Base-by-base conservation (phyloP, 2,888 invertebrate genomes). In the Zaprionus obscuricornis region DNA sequence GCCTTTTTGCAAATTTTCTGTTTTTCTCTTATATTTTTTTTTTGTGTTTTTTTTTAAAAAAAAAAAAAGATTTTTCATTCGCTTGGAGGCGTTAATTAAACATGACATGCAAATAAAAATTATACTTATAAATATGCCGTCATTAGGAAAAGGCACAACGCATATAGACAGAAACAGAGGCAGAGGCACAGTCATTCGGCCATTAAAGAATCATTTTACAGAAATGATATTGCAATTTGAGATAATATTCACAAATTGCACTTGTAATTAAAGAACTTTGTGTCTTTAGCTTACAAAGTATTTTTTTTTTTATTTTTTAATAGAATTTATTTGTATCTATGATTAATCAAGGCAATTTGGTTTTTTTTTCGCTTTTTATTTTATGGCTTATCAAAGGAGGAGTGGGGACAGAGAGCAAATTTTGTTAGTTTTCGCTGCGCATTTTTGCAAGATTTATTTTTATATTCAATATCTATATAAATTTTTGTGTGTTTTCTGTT, bases 91-190 rank as follows among this genome's bases (percentile, higher is more conserved):
- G 82, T 85, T 82, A 74, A 82, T 82, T 82, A 78, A 82, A 81
- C 84, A 84, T 84, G 79, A 79, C 74, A 79, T 76, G 79, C 83
- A 79, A 79, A 79, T 79, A 66, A 59, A 76, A 75, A 54, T 74
- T 64, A 73, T 79, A 65, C 78, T 74, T 78, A 78, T 70, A 70
- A 70, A 70, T 56, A 67, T 76, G 65, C 47, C 63, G 69, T 60
- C 66, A 59, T 76, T 69, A 63, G 52, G 29, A 29, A 57, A 60
- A 42, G 10, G 34, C 31, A 22, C 4, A 51, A 58, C n/a, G n/a
- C n/a, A n/a, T n/a, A n/a, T n/a, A n/a, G n/a, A n/a, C n/a, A n/a
- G n/a, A n/a, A n/a, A n/a, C n/a, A n/a, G n/a, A n/a, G n/a, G n/a
- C n/a, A n/a, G n/a, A n/a, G n/a, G n/a, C n/a, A n/a, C n/a, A n/a